Evolutionary conservation across 2,113 vertebrate species (phyloP).

Genomic region (Prolemur simus): DNA sequence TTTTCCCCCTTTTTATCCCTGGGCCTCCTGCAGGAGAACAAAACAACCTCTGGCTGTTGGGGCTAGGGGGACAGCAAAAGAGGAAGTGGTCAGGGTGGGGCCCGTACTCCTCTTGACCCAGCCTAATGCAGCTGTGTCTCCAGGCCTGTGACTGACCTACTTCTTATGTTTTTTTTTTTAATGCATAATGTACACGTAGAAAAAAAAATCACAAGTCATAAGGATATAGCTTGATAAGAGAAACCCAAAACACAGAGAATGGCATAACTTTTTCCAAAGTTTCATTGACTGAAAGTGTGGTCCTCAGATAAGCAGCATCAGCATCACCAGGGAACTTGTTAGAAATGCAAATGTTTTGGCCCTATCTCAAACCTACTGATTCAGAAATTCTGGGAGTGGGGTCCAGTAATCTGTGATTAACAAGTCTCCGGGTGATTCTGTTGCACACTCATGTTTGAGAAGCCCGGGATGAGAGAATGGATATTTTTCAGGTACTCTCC

Average conservation of each 20-base stretch:
- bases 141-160: neutral
- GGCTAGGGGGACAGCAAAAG: neutral
- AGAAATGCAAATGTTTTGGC: neutral
- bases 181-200: neutral
- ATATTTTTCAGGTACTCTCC: neutral
- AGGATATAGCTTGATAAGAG: neutral
- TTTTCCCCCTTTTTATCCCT: neutral
- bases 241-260: neutral
- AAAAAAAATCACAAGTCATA: neutral
- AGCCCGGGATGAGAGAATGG: neutral
- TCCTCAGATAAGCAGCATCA: neutral
- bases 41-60: neutral
- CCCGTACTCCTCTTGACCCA: too few relatives aligned
- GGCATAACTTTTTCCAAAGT: neutral
- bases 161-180: neutral
- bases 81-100: neutral
- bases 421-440: neutral
- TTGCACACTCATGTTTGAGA: neutral
- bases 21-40: neutral
- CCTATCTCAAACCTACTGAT: neutral
- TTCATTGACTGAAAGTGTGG: neutral
- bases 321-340: neutral
- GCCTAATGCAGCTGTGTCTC: neutral
- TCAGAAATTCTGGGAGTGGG: neutral
- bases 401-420: neutral